phyloP scores from a whole-genome alignment of 1,140 invertebrate genomes.

The Sinella curviseta region DNA sequence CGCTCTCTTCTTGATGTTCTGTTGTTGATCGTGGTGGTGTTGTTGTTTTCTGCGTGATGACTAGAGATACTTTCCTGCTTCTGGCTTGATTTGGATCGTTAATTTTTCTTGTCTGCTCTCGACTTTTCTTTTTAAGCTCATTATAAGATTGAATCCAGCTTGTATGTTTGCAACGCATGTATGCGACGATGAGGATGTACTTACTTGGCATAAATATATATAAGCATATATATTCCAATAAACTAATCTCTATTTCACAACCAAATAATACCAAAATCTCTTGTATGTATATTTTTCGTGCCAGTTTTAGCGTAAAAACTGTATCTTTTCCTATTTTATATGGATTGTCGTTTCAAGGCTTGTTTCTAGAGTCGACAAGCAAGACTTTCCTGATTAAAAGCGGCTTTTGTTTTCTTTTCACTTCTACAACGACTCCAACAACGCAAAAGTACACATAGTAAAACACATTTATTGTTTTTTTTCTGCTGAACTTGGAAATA shows the following conservation, averaged over 20 bases:
- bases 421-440: no score
- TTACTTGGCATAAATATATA: not conserved
- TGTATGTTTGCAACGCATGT: not conserved
- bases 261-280: not conserved
- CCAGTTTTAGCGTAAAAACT: no score
- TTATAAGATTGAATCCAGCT: not conserved
- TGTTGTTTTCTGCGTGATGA: not conserved
- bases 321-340: no score
- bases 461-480: no score
- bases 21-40: not conserved
- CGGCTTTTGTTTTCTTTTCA: no score
- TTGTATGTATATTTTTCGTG: not conserved
- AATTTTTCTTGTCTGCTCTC: slow-evolving; percentile 12
- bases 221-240: not conserved
- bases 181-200: not conserved
- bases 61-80: not conserved
- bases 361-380: no score
- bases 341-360: no score
- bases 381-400: no score
- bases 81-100: slow-evolving; percentile 5
- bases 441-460: no score
- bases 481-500: no score
- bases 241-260: not conserved
- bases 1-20: not conserved
- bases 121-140: slow-evolving; percentile 2